Base-by-base conservation (phyloP, 2,113 vertebrate species). In the Danio rerio region DNA sequence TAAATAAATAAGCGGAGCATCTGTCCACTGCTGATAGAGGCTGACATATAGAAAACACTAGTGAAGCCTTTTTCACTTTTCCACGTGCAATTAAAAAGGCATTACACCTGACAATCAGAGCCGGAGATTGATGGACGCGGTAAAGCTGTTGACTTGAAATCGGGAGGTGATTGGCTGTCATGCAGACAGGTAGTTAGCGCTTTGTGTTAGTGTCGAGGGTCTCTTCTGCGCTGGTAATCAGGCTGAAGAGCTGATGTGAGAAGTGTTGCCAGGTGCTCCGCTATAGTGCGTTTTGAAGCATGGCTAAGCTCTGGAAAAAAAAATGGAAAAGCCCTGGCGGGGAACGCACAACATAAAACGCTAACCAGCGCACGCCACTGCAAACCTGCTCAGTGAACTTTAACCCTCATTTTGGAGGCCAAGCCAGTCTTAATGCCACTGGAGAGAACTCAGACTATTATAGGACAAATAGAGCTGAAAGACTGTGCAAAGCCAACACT, bases 21-120 rank as follows among this genome's bases (percentile, higher is more conserved):
- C 91, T 90, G 88, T 86, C 85, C 77, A 62, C 9, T 0, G 69
- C 81, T 86, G 88, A 92, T 90, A 92, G 81, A 89, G 85, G 71
- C 83, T 86, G 87, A 91, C 84, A 85, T 85, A 89, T 85, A 72
- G 87, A 83, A 66, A 79, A 79, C 77, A 79, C 61, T 20, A 52
- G 77, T 53, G 77, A n/a, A 68, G 62, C 49, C 77, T 53, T 68
- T 62, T 77, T 77, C 58, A 77, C 77, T 78, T 81, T 86, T 89
- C 89, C 88, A 86, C 77, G 49, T 7, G 89, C 87, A 92, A 92
- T 93, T 91, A 91, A 91, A 93, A 88, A 88, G 85, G 68, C 92
- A 91, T 93, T 88, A 88, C 68, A 61, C 68, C 71, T 66, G 85
- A 86, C 82, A 88, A 88, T 87, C 77, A 72, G 59, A 13, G 45